Base-by-base conservation (phyloP, 2,888 invertebrate species). In the Sarcophaga subvicina region DNA sequence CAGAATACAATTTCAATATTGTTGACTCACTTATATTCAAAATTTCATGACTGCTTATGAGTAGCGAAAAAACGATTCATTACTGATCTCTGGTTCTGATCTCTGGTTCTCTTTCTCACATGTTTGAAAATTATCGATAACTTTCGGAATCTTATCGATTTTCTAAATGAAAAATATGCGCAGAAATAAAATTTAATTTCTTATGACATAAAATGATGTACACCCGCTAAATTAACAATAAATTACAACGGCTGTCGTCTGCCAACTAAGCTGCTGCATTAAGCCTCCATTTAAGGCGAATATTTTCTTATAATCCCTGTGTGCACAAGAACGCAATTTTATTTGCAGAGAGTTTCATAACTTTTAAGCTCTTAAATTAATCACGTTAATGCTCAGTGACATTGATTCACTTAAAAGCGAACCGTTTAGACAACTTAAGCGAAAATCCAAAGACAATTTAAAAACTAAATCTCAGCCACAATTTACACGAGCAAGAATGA, bases 351-450 rank as follows among this genome's bases (percentile, higher is more conserved):
- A n/a, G 54, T 80, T 77, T 77, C 67, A 72, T 77, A 81, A 67
- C 22, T 81, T 63, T 71, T 59, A 85, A 73, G 66, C 80, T 69
- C 87, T 60, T 87, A 86, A 85, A 85, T 80, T 87, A 87, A 83
- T 88, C 88, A 86, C 82, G n/a, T n/a, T 85, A 88, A 88, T 88
- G 60, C 47, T 64, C 62, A 12, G 14, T 85, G 88, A 86, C 88
- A 86, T 80, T 88, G 86, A 88, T 86, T 80, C 86, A 79, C 80
- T 83, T 81, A 83, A 86, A 86, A 84, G 79, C 83, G 67, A 86
- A 79, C 49, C 70, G 27, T 79, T 82, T 83, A 73, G 80, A 83
- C 86, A 86, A 83, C 76, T 80, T 85, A 60, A 80, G 80, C 80
- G 84, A 85, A 80, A 80, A 66, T 20, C 76, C 64, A 62, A 85